Percentiles rank a stretch among this genome's conserved stretches.
Conservation (phyloP, 2,113 vertebrate genomes). For the Archilochus colubris region DNA sequence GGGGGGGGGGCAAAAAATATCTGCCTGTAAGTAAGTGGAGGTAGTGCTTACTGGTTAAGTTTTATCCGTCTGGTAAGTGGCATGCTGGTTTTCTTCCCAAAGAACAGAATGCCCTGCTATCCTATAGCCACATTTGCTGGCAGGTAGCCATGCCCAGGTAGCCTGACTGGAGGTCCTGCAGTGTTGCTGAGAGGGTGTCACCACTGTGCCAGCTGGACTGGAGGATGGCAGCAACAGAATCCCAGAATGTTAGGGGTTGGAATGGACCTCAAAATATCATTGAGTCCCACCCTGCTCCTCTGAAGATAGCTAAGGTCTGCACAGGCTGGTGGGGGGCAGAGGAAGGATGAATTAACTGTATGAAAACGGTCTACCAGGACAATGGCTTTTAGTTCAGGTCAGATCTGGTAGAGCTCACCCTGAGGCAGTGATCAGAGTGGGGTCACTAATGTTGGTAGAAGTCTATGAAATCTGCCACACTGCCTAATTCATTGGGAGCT, state of each 20-base stretch:
- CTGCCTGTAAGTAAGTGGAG: background rate
- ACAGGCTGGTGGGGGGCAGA: background rate
- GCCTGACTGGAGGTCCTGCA: background rate
- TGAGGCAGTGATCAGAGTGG: background rate
- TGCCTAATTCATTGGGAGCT: background rate
- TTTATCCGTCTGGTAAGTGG: background rate
- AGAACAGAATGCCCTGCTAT: background rate
- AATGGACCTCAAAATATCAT: too few relatives aligned
- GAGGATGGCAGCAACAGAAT: background rate
- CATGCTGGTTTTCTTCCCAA: background rate
- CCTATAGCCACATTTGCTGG: background rate
- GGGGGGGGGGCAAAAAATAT: too few relatives aligned
- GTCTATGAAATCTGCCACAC: fast-evolving
- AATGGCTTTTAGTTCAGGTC: background rate
- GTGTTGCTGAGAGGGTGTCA: background rate
- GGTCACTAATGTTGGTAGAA: fast-evolving
- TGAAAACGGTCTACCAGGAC: background rate
- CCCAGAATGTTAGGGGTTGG: too few relatives aligned
- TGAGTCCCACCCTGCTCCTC: background rate
- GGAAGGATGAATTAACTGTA: background rate
- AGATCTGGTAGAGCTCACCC: background rate
- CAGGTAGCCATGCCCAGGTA: background rate
- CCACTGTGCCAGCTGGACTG: background rate
- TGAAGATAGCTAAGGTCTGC: background rate
- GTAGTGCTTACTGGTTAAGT: background rate